Conservation (phyloP, 2,888 invertebrate species). For the Pseudeuparius sepicola region DNA sequence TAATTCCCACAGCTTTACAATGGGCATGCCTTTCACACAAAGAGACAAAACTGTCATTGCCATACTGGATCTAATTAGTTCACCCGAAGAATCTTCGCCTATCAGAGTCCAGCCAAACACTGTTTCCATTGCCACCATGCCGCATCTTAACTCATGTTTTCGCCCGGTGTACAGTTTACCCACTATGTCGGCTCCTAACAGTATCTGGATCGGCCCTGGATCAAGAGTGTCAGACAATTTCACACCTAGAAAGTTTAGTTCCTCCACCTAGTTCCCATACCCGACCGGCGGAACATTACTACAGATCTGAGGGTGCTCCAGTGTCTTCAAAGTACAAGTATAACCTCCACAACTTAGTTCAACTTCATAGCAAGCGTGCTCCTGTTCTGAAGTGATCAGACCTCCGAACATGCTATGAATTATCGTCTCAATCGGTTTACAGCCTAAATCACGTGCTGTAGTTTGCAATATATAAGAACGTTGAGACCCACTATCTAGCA, state of each 20-base stretch:
- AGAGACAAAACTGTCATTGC: constrained; percentile 6
- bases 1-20: constrained; percentile 27
- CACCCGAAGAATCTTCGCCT: too few species aligned
- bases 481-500: too few species aligned
- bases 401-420: constrained; percentile 12
- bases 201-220: constrained; percentile 6
- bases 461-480: constrained; percentile 6
- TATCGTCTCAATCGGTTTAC: constrained; percentile 9
- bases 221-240: neutral
- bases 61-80: too few species aligned
- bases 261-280: constrained; percentile 9
- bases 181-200: constrained; percentile 10
- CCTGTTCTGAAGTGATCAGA: constrained; percentile 8
- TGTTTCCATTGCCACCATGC: constrained; percentile 16
- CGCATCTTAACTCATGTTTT: constrained; percentile 13
- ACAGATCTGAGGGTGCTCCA: constrained; percentile 10
- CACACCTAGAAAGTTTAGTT: constrained; percentile 3
- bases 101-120: constrained; percentile 15
- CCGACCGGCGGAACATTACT: constrained; percentile 3
- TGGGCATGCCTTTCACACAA: too few species aligned
- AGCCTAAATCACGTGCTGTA: constrained; percentile 5
- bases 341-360: too few species aligned
- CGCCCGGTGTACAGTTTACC: constrained; percentile 17
- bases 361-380: constrained; percentile 12
- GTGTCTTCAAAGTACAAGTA: neutral